Evolutionary conservation across 2,888 invertebrate genomes (phyloP).

Genomic region (Seira ritae): DNA sequence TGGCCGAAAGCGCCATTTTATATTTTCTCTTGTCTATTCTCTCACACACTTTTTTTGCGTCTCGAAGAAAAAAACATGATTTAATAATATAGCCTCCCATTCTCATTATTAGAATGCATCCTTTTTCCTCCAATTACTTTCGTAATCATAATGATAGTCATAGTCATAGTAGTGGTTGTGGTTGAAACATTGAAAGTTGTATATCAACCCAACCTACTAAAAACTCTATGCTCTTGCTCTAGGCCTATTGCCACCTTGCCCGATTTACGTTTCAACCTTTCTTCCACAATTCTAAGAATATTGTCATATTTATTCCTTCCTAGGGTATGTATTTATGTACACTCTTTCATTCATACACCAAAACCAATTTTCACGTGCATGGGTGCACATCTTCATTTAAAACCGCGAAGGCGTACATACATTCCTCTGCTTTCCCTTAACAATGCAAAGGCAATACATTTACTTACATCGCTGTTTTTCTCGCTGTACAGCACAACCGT

Average conservation of each 20-base stretch:
- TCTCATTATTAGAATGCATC: conserved; percentile 49
- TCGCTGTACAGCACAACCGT: no score
- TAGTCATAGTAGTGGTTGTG: no score
- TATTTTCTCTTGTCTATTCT: conserved; percentile 17
- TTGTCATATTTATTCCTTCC: no score
- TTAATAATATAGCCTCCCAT: conserved; percentile 43
- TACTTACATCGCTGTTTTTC: no score
- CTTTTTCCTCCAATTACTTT: conserved; percentile 5
- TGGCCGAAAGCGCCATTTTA: background rate
- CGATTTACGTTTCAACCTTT: background rate
- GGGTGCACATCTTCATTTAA: background rate
- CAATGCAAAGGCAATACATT: no score
- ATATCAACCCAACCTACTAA: background rate
- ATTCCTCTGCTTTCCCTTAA: no score
- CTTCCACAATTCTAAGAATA: background rate
- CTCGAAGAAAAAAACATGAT: conserved; percentile 31
- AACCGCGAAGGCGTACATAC: no score
- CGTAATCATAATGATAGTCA: background rate
- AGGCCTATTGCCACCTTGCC: no score
- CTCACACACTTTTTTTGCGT: conserved; percentile 10
- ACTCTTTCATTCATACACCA: no score
- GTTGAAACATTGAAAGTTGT: conserved; percentile 16
- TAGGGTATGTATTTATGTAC: no score
- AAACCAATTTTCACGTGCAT: background rate
- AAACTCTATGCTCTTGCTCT: background rate